Evolutionary conservation across 2,888 invertebrate genomes (phyloP).

Genomic region (Atherix ibis): DNA sequence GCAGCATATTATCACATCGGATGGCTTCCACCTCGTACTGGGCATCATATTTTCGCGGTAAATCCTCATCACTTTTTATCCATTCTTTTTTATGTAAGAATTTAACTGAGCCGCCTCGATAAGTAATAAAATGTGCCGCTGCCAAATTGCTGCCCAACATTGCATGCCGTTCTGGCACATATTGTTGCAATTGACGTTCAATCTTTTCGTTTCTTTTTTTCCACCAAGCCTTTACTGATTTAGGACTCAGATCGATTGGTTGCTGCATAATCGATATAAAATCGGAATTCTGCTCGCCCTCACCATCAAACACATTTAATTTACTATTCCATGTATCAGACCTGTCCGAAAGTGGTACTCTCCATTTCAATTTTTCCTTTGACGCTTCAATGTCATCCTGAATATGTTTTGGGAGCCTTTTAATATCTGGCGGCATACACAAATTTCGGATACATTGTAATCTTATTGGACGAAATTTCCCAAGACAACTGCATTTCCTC

Average conservation of each 20-base stretch:
- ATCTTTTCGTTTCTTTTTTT: constrained; percentile 32
- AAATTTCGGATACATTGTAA: no score
- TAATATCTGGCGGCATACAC: no score
- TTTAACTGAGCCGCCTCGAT: constrained; percentile 44
- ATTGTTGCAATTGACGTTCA: constrained; percentile 44
- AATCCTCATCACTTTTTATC: constrained; percentile 39
- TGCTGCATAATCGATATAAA: constrained; percentile 34
- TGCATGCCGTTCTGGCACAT: constrained; percentile 40
- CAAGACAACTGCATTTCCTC: no score
- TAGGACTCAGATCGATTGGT: constrained; percentile 34
- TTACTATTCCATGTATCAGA: constrained; percentile 42
- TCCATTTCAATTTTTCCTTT: constrained; percentile 41
- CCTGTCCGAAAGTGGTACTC: constrained; percentile 42
- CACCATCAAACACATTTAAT: constrained; percentile 40
- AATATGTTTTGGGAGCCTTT: no score
- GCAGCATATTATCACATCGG: constrained; percentile 53
- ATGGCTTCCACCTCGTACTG: constrained; percentile 59
- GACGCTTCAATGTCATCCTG: constrained; percentile 20
- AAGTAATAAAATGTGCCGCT: constrained; percentile 69
- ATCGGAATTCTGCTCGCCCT: constrained; percentile 35
- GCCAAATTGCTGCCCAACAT: constrained; percentile 66
- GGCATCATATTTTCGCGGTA: constrained; percentile 46
- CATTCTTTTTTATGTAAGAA: constrained; percentile 31
- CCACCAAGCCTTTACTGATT: constrained; percentile 42
- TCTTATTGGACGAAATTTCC: no score